Percentiles rank a stretch among this genome's conserved stretches.
phyloP scores from a whole-genome alignment of 2,888 invertebrate genomes.

The Linyphia triangularis region DNA sequence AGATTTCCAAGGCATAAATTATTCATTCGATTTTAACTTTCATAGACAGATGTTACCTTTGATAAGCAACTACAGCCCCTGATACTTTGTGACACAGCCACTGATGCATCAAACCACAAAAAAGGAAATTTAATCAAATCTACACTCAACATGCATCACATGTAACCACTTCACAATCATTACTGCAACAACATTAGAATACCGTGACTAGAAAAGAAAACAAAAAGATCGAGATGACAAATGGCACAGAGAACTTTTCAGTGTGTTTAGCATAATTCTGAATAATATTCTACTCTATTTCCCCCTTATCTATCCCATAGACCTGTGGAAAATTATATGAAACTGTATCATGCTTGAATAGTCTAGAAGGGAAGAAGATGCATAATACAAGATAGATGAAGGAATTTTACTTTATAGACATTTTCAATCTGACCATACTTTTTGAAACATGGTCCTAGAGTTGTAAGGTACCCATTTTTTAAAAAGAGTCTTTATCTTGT shows the following conservation, averaged over 20 bases:
- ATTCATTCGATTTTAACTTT: too few relatives aligned
- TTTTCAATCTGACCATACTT: too few relatives aligned
- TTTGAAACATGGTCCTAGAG: too few relatives aligned
- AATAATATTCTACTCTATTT: background rate
- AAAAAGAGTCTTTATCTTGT: too few relatives aligned
- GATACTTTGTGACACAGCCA: background rate
- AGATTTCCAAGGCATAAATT: too few relatives aligned
- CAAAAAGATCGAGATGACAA: background rate
- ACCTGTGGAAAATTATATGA: background rate
- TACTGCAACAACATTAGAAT: background rate
- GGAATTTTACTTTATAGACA: background rate
- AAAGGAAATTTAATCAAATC: background rate
- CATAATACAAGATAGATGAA: background rate
- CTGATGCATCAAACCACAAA: background rate
- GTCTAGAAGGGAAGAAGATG: background rate
- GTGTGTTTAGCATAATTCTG: background rate
- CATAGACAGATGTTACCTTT: too few relatives aligned
- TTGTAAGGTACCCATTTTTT: too few relatives aligned
- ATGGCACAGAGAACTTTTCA: background rate
- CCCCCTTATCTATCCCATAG: background rate
- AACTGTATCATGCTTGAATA: constrained; percentile 3
- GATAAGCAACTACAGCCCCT: too few relatives aligned
- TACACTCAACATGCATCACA: background rate
- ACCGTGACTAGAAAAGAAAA: background rate
- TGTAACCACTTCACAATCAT: background rate